Evolutionary conservation across 2,113 vertebrate species (phyloP), one percentile per base, ranked within the genome.

Genomic region (Gymnorhina tibicen): DNA sequence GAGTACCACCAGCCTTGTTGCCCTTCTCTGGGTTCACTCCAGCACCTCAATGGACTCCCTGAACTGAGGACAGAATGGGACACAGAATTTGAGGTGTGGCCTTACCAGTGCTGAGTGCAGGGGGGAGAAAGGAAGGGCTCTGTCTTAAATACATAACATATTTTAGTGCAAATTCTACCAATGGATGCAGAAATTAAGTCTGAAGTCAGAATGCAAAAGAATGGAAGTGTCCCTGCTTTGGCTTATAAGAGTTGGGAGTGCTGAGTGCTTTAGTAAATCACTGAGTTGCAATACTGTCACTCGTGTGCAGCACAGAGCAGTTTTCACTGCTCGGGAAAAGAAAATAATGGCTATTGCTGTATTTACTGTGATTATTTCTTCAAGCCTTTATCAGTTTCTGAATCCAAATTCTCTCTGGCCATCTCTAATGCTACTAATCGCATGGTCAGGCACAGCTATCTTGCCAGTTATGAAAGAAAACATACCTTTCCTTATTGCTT

Each of bases 211-310:
- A 80, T 24, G 46, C 30, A 44, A 76, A 72, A 44, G 33, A 63
- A 20, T 21, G 17, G 37, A 26, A 76, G 20, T 1, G 15, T 30
- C 44, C 41, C 13, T 17, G 3, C 26, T 33, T 27, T 19, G 14
- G 15, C 19, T 41, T 23, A 1, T 1, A 17, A n/a, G 17, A 3
- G 22, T 7, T 26, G 35, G 3, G 30, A 37, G n/a, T 8, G 7
- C 39, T 3, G 19, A 44, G 46, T 3, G 6, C 27, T 70, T 50
- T 55, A n/a, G 46, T 46, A 76, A 72, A 35, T 24, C 7, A 15
- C 3, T 55, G 67, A n/a, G 24, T 21, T 56, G 72, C 21, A 13
- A 6, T 55, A 6, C 7, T 18, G 32, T 21, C 2, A 2, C 0
- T 1, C 12, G 14, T 67, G 52, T 33, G 30, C 21, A 37, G 44